Evolutionary conservation across 2,797 vertebrate species (phyloP).

Genomic region (Microchirus variegatus): DNA sequence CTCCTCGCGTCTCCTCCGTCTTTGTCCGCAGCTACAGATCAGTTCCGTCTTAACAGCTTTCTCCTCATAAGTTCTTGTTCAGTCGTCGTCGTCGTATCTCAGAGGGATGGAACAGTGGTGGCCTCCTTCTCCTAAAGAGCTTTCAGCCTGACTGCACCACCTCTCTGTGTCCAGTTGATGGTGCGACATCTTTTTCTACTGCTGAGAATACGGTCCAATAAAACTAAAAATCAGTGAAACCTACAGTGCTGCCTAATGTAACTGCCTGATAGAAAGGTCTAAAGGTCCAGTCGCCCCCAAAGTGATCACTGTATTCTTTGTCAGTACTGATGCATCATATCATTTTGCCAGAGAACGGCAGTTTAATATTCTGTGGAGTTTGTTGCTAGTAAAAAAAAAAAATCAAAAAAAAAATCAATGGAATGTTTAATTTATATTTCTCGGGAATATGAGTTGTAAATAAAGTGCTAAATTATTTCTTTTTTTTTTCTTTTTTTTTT

Average conservation of each 20-base stretch:
- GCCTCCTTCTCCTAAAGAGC: constrained; percentile 1
- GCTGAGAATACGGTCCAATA: neutral
- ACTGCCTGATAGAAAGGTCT: constrained; percentile 14
- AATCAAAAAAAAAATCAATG: constrained; percentile 68
- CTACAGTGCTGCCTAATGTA: constrained; percentile 1
- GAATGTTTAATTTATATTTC: constrained; percentile 86
- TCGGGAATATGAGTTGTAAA: constrained; percentile 89
- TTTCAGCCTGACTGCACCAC: neutral
- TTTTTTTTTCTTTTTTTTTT: constrained; percentile 58
- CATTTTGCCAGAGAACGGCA: constrained; percentile 28
- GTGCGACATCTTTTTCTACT: constrained; percentile 5
- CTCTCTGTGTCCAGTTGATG: neutral
- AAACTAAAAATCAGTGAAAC: constrained; percentile 1
- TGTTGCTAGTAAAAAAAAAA: constrained; percentile 60
- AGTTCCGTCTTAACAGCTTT: no score
- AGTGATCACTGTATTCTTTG: constrained; percentile 29
- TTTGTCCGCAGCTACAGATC: constrained; percentile 5
- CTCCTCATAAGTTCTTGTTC: neutral
- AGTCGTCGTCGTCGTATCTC: neutral
- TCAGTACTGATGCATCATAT: constrained; percentile 25
- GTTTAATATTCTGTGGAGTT: constrained; percentile 58
- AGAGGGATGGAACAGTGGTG: neutral
- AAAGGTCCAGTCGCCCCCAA: constrained; percentile 8
- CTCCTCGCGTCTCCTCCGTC: neutral
- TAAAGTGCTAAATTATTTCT: constrained; percentile 81